Evolutionary conservation across 2,888 invertebrate species (phyloP), one percentile per base, ranked within the genome.

Genomic region (Apotomis capreana): DNA sequence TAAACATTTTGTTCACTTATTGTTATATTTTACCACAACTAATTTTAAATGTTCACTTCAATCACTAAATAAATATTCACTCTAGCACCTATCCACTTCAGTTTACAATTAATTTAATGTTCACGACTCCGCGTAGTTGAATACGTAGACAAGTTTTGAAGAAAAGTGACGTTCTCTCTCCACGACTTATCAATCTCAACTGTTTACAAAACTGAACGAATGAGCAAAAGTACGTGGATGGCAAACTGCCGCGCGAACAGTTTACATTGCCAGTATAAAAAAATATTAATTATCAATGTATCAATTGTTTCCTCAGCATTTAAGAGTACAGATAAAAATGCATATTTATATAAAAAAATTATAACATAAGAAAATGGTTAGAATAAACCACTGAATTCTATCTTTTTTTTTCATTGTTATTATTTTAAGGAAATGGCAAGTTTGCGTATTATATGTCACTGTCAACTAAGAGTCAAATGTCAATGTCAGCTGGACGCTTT

Each of bases 121-220:
- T 69, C 26, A 63, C 15, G 49, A 70, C 55, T 65, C 77, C 77
- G 74, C 85, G 84, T 83, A 78, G 76, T 76, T 72, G 67, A 79
- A 80, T 77, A 83, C 85, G 86, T 77, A 81, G 79, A 75, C 73
- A 82, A 79, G 75, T 76, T 80, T 78, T 73, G 60, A 9, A 52
- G 15, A 74, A 64, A 54, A 58, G 44, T 70, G 75, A 78, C 85
- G 76, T 82, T 78, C 76, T 74, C 15, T 59, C 75, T 36, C 73
- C 4, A 3, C 0, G 37, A 65, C 51, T 5, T n/a, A 44, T 59
- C 69, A 78, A 79, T 74, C 74, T 73, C 69, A 75, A 85, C 85
- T 85, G 78, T 74, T 74, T 76, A 57, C 61, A 36, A 36, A 73
- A 68, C 64, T 51, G 76, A 78, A 77, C 71, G 79, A 80, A 77